phyloP scores from a whole-genome alignment of 2,888 invertebrate species.

The Stramonita haemastoma region DNA sequence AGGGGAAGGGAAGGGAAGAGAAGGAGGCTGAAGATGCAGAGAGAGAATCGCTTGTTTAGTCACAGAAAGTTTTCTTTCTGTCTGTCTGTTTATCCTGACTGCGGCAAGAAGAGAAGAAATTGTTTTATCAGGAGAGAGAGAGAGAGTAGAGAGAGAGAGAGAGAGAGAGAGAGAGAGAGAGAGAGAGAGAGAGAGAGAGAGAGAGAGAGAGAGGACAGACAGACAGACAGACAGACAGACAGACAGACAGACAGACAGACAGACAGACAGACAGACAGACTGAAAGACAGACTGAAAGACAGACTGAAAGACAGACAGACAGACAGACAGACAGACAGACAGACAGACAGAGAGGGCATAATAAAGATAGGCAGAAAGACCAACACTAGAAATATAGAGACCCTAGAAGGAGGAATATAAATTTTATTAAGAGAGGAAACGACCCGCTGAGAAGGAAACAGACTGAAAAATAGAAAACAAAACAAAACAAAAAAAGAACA shows the following conservation, averaged over 20 bases:
- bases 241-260: conserved; percentile 31
- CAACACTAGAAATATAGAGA: neutral
- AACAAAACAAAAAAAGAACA: no score
- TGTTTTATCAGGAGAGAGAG: neutral
- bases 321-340: neutral
- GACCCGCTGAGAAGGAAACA: no score
- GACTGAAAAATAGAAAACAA: no score
- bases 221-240: conserved; percentile 41
- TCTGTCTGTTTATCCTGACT: neutral
- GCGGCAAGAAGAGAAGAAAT: neutral
- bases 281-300: neutral
- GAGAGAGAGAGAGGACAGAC: conserved; percentile 40
- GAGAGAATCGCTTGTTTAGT: neutral
- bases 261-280: neutral
- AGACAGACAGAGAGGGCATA: neutral
- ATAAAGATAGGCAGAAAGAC: neutral
- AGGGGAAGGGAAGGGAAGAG: no score
- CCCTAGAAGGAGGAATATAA: no score
- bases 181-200: conserved; percentile 37
- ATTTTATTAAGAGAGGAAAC: no score
- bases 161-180: neutral
- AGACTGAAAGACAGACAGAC: neutral
- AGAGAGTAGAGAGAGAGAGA: neutral
- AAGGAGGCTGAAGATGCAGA: no score
- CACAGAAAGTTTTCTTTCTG: neutral